These are phyloP conservation scores for Eueremaeus valkanovi DNA, from an alignment of 2,888 invertebrate genomes.

Conservation along the genomic window DNA sequence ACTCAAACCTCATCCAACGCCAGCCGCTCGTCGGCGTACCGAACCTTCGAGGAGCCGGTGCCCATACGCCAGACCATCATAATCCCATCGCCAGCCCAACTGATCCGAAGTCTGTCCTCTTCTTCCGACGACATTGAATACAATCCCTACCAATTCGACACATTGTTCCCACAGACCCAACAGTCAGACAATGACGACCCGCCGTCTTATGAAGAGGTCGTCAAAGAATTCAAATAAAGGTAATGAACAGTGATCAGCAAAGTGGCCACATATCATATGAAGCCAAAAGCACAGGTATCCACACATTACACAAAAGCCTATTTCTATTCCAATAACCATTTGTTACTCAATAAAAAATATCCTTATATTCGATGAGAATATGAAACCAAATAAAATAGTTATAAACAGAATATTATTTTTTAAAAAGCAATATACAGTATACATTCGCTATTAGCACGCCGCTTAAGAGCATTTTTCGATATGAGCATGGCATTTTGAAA, in stretches of 20 bases:
- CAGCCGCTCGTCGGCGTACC: slow-evolving; percentile 10
- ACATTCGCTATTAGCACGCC: no score
- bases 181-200: slow-evolving; percentile 29
- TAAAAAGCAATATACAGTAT: neutral
- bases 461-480: no score
- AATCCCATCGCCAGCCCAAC: slow-evolving; percentile 4
- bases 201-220: slow-evolving; percentile 32
- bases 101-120: slow-evolving; percentile 3
- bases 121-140: slow-evolving; percentile 19
- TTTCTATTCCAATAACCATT: neutral
- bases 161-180: slow-evolving; percentile 20
- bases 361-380: neutral
- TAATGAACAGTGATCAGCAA: no score
- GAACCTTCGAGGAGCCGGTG: slow-evolving; percentile 22
- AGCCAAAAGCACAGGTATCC: neutral
- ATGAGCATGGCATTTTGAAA: no score
- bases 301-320: neutral
- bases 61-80: slow-evolving; percentile 15
- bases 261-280: neutral
- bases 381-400: neutral
- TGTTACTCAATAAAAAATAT: neutral
- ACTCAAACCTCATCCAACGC: slow-evolving; percentile 31
- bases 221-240: no score
- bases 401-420: neutral
- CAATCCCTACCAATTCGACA: slow-evolving; percentile 30